Percentiles rank a stretch among this genome's conserved stretches.
phyloP scores from a whole-genome alignment of 2,113 vertebrate genomes.

The Arvicanthis niloticus region DNA sequence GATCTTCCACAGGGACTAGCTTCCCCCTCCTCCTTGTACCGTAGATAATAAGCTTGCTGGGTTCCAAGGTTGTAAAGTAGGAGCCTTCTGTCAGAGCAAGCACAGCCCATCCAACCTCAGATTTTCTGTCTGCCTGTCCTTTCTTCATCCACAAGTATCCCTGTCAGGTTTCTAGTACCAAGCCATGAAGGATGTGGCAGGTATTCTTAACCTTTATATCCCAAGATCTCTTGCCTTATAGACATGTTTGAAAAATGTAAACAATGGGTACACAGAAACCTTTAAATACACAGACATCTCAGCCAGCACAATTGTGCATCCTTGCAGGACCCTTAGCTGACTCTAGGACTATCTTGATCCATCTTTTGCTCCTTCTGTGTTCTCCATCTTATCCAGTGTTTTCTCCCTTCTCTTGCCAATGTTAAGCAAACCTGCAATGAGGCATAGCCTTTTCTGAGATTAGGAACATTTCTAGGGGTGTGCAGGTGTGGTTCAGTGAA shows the following conservation, averaged over 20 bases:
- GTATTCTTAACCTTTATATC: not conserved
- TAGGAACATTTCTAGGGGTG: not conserved
- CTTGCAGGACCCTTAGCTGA: not conserved
- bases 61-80: not conserved
- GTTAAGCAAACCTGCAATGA: not conserved
- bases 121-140: not conserved
- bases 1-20: not conserved
- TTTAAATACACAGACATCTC: not conserved
- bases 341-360: not conserved
- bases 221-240: not conserved
- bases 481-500: not conserved
- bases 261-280: not conserved
- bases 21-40: not conserved
- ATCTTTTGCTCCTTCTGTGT: fast-evolving
- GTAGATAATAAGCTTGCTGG: not conserved
- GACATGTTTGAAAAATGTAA: not conserved
- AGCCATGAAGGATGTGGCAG: not conserved
- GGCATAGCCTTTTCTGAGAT: not conserved
- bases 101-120: not conserved
- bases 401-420: not conserved
- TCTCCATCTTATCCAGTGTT: not conserved
- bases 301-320: not conserved
- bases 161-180: not conserved
- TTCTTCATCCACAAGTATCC: not conserved
- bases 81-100: not conserved